Conservation (phyloP, 1,140 invertebrate genomes). For the Anagrus nilaparvatae region DNA sequence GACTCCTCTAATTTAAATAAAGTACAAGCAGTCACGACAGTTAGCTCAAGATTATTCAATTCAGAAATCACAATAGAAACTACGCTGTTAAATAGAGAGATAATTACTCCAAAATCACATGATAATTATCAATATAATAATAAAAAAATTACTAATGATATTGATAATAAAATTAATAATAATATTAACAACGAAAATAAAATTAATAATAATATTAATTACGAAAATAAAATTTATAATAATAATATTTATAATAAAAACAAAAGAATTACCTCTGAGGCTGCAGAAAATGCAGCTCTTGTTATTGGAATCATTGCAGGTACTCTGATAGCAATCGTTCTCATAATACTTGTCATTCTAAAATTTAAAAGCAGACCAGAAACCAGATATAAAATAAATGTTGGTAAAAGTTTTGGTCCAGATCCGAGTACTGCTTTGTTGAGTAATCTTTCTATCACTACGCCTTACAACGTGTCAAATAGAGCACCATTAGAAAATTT, state of each 20-base stretch:
- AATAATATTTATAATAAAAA: slow-evolving; percentile 37
- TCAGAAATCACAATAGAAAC: too few species aligned
- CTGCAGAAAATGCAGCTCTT: slow-evolving; percentile 61
- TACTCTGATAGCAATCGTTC: slow-evolving; percentile 80
- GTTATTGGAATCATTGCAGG: slow-evolving; percentile 86
- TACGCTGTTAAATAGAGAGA: too few species aligned
- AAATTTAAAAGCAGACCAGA: slow-evolving; percentile 82
- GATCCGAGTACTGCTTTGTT: slow-evolving; percentile 66
- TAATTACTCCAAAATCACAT: too few species aligned
- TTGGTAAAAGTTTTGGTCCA: slow-evolving; percentile 64
- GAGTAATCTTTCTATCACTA: slow-evolving; percentile 34
- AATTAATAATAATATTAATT: too few species aligned
- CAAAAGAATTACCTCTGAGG: slow-evolving; percentile 58
- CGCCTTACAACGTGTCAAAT: slow-evolving; percentile 33
- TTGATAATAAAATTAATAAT: too few species aligned
- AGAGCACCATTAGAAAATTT: slow-evolving; percentile 37
- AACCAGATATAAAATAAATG: slow-evolving; percentile 83
- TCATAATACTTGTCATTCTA: slow-evolving; percentile 81
- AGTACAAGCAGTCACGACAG: too few species aligned
- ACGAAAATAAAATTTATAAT: too few species aligned
- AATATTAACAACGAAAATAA: too few species aligned
- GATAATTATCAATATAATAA: too few species aligned
- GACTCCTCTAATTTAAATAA: too few species aligned
- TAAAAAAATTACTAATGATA: too few species aligned
- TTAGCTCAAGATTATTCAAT: too few species aligned